phyloP scores from a whole-genome alignment of 1,140 invertebrate species.

The Leptonema lineaticorne region DNA sequence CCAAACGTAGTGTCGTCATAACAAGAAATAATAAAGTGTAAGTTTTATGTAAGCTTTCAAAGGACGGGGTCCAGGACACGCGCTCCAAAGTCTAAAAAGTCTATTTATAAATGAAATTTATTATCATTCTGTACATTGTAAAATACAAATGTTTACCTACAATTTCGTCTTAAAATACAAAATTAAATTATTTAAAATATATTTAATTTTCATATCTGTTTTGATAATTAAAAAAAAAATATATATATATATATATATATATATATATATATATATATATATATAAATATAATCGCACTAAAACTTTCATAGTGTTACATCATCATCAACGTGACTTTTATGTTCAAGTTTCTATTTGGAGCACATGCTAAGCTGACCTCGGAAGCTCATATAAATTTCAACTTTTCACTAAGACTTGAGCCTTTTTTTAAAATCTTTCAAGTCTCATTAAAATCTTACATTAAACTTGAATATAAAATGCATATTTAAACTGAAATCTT shows the following conservation, averaged over 20 bases:
- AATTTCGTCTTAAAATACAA: no score
- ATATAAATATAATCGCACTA: no score
- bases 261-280: background rate
- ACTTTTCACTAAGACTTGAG: background rate
- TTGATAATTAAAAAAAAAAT: background rate
- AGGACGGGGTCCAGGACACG: no score
- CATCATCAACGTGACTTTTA: background rate
- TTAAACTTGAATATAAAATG: background rate
- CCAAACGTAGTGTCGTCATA: background rate
- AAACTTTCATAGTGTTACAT: background rate
- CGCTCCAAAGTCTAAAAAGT: no score
- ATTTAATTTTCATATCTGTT: background rate
- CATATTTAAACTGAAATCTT: background rate
- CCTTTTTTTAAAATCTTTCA: slow-evolving; percentile 3
- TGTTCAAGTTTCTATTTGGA: background rate
- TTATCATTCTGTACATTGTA: no score
- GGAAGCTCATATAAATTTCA: slow-evolving; percentile 1
- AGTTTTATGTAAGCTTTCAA: background rate
- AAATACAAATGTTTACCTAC: no score
- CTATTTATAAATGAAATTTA: no score
- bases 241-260: background rate
- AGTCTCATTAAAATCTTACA: background rate
- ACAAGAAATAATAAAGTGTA: background rate
- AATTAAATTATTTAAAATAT: no score
- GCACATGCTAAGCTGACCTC: slow-evolving; percentile 4